A percentile compares a stretch with the other conserved stretches of the same genome.
Conservation (phyloP, 2,113 vertebrate genomes). For the Periophthalmodon schlosseri region DNA sequence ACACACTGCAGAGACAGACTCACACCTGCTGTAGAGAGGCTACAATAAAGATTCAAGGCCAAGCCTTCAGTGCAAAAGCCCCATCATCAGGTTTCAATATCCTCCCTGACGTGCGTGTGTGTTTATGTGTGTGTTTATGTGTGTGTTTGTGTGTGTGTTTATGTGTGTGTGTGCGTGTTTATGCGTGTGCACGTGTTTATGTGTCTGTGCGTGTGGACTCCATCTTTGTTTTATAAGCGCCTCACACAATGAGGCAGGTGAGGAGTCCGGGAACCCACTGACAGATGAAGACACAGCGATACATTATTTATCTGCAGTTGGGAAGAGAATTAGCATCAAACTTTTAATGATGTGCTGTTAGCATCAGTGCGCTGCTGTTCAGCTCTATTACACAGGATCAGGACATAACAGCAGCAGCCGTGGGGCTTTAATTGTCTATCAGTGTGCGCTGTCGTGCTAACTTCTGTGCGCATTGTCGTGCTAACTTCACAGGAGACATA, state of each 20-base stretch:
- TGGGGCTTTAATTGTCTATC: constrained; percentile 10
- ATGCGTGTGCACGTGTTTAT: constrained; percentile 11
- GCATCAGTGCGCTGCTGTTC: background rate
- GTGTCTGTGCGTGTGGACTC: constrained; percentile 14
- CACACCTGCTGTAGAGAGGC: constrained; percentile 44
- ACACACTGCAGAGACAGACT: background rate
- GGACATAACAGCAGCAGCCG: constrained; percentile 1
- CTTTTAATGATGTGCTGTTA: constrained; percentile 18
- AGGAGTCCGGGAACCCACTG: constrained; percentile 29
- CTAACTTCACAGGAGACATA: background rate
- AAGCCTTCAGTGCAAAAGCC: constrained; percentile 8
- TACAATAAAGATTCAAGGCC: constrained; percentile 48
- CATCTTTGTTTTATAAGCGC: constrained; percentile 34
- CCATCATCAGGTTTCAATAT: constrained; percentile 65
- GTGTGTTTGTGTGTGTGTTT: constrained; percentile 14
- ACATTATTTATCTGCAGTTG: constrained; percentile 45
- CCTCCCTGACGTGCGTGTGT: constrained; percentile 33
- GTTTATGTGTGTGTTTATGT: background rate
- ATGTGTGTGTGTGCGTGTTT: constrained; percentile 7
- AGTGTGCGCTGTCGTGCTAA: background rate
- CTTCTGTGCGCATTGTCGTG: background rate
- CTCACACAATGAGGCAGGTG: constrained; percentile 43
- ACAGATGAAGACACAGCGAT: constrained; percentile 43
- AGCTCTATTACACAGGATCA: background rate
- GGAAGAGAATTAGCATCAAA: constrained; percentile 23